These are phyloP conservation scores for Dichetophora obliterata DNA, from an alignment of 2,888 invertebrate species.

Conservation along the genomic window DNA sequence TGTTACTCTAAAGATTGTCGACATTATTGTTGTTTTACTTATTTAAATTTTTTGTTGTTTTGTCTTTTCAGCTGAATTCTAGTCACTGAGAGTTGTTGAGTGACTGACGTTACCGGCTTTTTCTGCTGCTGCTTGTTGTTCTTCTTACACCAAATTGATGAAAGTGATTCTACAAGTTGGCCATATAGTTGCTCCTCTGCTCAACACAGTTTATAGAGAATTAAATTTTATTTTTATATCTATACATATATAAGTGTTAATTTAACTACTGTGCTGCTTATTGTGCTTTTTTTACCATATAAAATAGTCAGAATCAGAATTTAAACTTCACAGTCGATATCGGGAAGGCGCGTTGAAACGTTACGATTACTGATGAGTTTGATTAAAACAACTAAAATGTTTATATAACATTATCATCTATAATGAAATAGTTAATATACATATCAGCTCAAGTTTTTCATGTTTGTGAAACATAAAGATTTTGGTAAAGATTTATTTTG, in stretches of 20 bases:
- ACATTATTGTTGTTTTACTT: too few relatives aligned
- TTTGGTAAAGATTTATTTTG: too few relatives aligned
- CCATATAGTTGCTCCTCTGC: neutral
- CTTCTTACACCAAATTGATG: neutral
- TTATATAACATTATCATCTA: neutral
- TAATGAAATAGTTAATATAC: neutral
- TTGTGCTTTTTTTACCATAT: constrained; percentile 56
- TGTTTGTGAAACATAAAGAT: too few relatives aligned
- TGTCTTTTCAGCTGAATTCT: neutral
- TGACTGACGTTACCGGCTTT: neutral
- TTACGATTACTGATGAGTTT: neutral
- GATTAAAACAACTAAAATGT: neutral
- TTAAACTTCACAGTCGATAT: constrained; percentile 58
- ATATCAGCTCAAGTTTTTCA: too few relatives aligned
- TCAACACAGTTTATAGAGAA: neutral
- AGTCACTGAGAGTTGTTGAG: neutral
- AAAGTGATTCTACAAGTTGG: constrained; percentile 25
- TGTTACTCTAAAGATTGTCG: too few relatives aligned
- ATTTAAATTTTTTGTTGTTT: too few relatives aligned
- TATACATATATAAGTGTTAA: neutral
- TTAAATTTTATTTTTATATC: neutral
- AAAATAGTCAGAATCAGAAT: constrained; percentile 65
- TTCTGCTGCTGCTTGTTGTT: neutral
- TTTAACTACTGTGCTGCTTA: constrained; percentile 26
- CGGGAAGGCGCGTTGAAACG: constrained; percentile 47